Evolutionary conservation across 2,888 invertebrate genomes (phyloP).

Genomic region (Automeris io): DNA sequence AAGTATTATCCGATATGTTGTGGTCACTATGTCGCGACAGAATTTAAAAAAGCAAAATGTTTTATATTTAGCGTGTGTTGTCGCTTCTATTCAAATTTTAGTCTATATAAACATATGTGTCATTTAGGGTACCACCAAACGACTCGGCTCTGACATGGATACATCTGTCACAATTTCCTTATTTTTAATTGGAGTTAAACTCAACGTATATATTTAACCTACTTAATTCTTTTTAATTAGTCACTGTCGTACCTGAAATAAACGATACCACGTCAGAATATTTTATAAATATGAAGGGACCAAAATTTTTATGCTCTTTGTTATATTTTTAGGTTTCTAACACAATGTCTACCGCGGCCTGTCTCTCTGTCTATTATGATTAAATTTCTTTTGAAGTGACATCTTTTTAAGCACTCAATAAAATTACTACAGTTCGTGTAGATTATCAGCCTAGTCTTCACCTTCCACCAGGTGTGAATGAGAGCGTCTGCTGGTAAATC

Average conservation of each 20-base stretch:
- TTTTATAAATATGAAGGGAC: not conserved
- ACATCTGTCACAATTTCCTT: conserved; percentile 5
- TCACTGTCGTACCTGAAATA: conserved; percentile 1
- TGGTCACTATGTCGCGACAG: too few relatives aligned
- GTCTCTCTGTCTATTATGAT: not conserved
- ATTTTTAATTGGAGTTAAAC: conserved; percentile 9
- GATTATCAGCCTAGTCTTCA: too few relatives aligned
- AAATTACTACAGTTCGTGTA: too few relatives aligned
- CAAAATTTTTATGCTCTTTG: not conserved
- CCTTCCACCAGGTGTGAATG: too few relatives aligned
- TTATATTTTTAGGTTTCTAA: not conserved
- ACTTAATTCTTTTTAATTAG: conserved; percentile 3
- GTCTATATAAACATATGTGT: not conserved
- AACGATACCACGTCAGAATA: not conserved
- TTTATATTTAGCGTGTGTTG: too few relatives aligned
- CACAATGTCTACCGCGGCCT: not conserved
- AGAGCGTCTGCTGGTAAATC: too few relatives aligned
- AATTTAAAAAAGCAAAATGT: too few relatives aligned
- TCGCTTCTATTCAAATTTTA: not conserved
- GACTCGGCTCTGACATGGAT: conserved; percentile 1
- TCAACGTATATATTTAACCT: conserved; percentile 1
- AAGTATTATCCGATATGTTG: too few relatives aligned
- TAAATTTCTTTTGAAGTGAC: not conserved
- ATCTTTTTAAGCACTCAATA: too few relatives aligned
- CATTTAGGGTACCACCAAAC: not conserved